phyloP scores from a whole-genome alignment of 2,797 vertebrate species.

The Phyllotis vaccarum region DNA sequence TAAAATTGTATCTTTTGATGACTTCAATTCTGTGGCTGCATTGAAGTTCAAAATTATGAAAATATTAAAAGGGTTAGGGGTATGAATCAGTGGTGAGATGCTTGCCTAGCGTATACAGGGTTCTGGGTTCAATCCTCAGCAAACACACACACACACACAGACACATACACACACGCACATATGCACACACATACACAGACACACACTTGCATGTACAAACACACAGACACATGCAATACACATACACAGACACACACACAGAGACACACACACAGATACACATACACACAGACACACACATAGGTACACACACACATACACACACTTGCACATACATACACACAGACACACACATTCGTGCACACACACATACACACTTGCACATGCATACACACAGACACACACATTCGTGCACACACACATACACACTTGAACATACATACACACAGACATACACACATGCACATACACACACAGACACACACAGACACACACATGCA shows the following conservation, averaged over 20 bases:
- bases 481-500: background rate
- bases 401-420: background rate
- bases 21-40: background rate
- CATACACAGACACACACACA: background rate
- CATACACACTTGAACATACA: background rate
- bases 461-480: background rate
- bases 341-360: background rate
- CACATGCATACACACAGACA: background rate
- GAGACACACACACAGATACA: no score
- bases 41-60: slow-evolving; percentile 56
- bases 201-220: background rate
- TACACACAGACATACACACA: background rate
- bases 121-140: background rate
- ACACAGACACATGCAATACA: background rate
- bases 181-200: background rate
- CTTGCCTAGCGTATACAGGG: background rate
- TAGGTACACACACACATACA: background rate
- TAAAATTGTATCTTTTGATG: slow-evolving; percentile 3
- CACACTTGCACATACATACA: background rate
- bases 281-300: background rate
- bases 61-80: background rate
- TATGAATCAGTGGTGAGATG: background rate
- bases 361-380: background rate
- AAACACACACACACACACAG: background rate
- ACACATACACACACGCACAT: background rate